A percentile compares a stretch with the other conserved stretches of the same genome.
Evolutionary conservation across 2,113 vertebrate species (phyloP).

Genomic region (Boulengeromyrus knoepffleri): DNA sequence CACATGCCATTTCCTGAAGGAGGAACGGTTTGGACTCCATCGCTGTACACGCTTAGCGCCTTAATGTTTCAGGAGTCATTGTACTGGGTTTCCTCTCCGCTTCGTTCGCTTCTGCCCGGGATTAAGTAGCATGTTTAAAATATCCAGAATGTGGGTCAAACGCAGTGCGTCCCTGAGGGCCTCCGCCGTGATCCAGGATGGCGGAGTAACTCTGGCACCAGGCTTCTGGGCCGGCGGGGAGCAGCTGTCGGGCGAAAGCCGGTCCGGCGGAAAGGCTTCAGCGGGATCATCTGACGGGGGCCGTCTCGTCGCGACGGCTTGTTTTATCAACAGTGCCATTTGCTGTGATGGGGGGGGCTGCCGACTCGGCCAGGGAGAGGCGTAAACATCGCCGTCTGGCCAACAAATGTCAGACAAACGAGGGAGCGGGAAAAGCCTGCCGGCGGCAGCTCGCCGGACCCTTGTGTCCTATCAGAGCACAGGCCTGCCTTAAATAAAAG

Average conservation of each 20-base stretch:
- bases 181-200: too few species aligned
- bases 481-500: not conserved
- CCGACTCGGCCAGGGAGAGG: slow-evolving; percentile 43
- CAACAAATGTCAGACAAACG: not conserved
- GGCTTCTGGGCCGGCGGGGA: not conserved
- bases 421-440: not conserved
- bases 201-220: not conserved
- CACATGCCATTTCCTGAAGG: not conserved
- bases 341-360: slow-evolving; percentile 56
- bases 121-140: slow-evolving; percentile 1
- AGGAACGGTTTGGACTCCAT: not conserved
- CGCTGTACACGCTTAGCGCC: not conserved
- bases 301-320: slow-evolving; percentile 49
- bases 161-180: not conserved
- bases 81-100: not conserved
- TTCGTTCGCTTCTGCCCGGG: not conserved
- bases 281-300: slow-evolving; percentile 39
- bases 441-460: not conserved
- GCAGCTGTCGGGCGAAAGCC: not conserved
- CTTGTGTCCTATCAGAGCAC: not conserved
- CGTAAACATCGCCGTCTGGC: slow-evolving; percentile 53
- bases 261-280: slow-evolving; percentile 7
- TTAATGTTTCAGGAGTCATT: not conserved
- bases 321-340: slow-evolving; percentile 63
- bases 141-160: not conserved